Conservation (phyloP, 1,140 invertebrate genomes). For the Penaeus indicus region DNA sequence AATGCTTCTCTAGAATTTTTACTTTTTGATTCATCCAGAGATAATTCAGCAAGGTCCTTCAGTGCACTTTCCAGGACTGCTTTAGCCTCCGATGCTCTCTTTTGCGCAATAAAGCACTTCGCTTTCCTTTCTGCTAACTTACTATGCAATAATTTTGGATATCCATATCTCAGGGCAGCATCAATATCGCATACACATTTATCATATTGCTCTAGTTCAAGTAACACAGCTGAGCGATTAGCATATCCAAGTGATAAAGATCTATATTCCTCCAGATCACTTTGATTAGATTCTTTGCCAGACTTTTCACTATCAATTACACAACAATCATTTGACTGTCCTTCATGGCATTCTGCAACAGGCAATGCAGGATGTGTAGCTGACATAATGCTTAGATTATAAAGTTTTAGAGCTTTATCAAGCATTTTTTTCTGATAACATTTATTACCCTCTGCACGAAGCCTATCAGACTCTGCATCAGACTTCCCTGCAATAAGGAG, state of each 20-base stretch:
- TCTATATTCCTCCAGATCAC: constrained; percentile 7
- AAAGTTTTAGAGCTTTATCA: constrained; percentile 40
- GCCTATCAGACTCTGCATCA: constrained; percentile 38
- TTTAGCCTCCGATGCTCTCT: constrained; percentile 25
- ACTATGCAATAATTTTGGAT: constrained; percentile 49
- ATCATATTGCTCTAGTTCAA: constrained; percentile 38
- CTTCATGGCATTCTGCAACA: not conserved
- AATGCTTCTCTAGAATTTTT: constrained; percentile 32
- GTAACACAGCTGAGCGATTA: constrained; percentile 48
- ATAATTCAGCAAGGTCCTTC: constrained; percentile 3
- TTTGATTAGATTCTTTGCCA: not conserved
- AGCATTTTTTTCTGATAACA: constrained; percentile 44
- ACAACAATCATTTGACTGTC: not conserved
- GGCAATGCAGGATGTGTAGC: constrained; percentile 35
- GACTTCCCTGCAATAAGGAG: constrained; percentile 22
- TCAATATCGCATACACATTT: constrained; percentile 50
- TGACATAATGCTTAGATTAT: constrained; percentile 43
- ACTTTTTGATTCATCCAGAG: constrained; percentile 41
- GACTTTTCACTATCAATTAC: not conserved
- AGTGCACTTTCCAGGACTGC: constrained; percentile 30
- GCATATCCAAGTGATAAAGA: constrained; percentile 46
- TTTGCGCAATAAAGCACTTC: constrained; percentile 42
- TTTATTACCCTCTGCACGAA: constrained; percentile 44
- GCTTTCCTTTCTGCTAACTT: constrained; percentile 53
- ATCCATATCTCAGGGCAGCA: constrained; percentile 34